Conservation (phyloP, 2,113 vertebrate genomes). For the Dasyprocta punctata region DNA sequence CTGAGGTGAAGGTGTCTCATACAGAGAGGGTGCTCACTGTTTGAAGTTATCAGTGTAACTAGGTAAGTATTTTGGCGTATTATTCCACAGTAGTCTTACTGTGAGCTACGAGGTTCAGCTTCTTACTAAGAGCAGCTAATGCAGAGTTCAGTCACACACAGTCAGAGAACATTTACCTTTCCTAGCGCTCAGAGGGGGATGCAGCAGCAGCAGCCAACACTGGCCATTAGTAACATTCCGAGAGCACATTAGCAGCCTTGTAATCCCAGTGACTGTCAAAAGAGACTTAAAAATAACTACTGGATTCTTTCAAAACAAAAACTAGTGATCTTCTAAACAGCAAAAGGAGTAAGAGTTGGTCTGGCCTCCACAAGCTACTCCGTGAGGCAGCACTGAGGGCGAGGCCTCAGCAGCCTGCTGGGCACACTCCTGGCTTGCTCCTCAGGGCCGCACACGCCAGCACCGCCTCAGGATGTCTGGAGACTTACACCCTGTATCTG, state of each 20-base stretch:
- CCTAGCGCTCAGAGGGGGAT: not conserved
- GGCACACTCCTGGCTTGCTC: not conserved
- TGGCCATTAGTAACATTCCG: slow-evolving; percentile 33
- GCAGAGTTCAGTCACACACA: slow-evolving; percentile 1
- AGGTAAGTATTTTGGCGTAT: not conserved
- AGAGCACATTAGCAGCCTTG: slow-evolving; percentile 52
- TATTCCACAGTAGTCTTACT: slow-evolving; percentile 43
- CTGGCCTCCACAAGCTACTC: slow-evolving; percentile 20
- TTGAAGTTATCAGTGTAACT: not conserved
- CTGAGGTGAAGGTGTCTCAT: not conserved
- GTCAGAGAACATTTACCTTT: not conserved
- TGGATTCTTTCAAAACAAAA: not conserved
- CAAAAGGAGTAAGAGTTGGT: not conserved
- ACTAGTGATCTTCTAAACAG: not conserved
- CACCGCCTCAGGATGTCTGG: not conserved
- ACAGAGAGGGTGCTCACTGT: not conserved
- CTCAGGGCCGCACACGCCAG: not conserved
- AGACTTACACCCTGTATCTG: slow-evolving; percentile 74
- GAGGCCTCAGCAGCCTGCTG: not conserved
- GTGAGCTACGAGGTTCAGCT: slow-evolving; percentile 65
- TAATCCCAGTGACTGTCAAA: slow-evolving; percentile 42
- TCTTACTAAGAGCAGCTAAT: slow-evolving; percentile 42
- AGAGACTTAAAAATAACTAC: slow-evolving; percentile 37
- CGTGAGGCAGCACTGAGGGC: not conserved
- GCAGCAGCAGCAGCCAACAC: slow-evolving; percentile 6